A percentile compares a stretch with the other conserved stretches of the same genome.
Evolutionary conservation across 2,888 invertebrate species (phyloP).

Genomic region (Coleophora flavipennella): DNA sequence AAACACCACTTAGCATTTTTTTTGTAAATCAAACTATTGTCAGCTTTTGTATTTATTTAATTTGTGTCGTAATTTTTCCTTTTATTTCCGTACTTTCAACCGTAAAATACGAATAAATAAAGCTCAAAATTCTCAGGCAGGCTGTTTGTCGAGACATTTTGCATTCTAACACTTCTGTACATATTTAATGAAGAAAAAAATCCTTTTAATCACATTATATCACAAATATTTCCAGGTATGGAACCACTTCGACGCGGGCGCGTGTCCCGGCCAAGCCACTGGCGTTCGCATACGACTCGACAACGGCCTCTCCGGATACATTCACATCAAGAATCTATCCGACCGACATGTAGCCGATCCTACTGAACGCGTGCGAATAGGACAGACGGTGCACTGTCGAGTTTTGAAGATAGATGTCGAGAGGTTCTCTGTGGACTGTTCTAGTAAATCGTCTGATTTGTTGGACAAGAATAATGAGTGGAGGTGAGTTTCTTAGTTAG

Average conservation of each 20-base stretch:
- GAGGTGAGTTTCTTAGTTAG: constrained; percentile 64
- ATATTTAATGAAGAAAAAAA: neutral
- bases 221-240: constrained; percentile 75
- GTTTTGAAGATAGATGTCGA: constrained; percentile 97
- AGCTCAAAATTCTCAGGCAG: too few relatives aligned
- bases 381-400: constrained; percentile 88
- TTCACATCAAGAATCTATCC: constrained; percentile 93
- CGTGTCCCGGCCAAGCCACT: constrained; percentile 95
- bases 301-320: constrained; percentile 93
- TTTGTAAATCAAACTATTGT: too few relatives aligned
- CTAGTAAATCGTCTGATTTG: constrained; percentile 93
- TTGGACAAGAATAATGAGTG: constrained; percentile 92
- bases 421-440: constrained; percentile 92
- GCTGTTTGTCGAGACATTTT: neutral
- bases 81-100: too few relatives aligned
- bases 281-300: constrained; percentile 93
- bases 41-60: too few relatives aligned
- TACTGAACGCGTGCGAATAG: constrained; percentile 89
- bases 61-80: too few relatives aligned
- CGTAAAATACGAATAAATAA: too few relatives aligned
- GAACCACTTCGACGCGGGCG: constrained; percentile 97
- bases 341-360: constrained; percentile 95
- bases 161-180: neutral
- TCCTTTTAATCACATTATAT: too few relatives aligned
- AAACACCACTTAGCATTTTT: too few relatives aligned